Evolutionary conservation across 1,140 invertebrate species (phyloP).

Genomic region (Rhopalosiphum maidis): DNA sequence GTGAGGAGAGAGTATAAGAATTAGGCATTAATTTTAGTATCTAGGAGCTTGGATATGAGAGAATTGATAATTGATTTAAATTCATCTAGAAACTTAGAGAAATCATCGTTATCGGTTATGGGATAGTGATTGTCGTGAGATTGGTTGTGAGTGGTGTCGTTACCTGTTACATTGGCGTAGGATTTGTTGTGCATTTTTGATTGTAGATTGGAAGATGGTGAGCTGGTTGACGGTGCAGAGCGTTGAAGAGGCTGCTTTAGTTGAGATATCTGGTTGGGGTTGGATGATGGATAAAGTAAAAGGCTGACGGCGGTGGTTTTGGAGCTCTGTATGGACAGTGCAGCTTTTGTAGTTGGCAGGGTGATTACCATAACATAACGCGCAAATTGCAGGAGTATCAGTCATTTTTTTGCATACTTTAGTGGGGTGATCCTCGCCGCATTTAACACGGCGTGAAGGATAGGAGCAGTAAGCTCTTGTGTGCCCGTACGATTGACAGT

Average conservation of each 20-base stretch:
- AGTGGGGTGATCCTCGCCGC: not conserved
- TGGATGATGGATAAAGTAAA: not conserved
- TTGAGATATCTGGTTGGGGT: too few relatives aligned
- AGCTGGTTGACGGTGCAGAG: not conserved
- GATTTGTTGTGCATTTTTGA: too few relatives aligned
- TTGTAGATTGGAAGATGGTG: too few relatives aligned
- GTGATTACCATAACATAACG: not conserved
- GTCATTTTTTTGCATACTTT: not conserved
- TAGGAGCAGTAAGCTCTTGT: conserved; percentile 62
- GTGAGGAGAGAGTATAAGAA: too few relatives aligned
- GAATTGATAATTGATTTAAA: too few relatives aligned
- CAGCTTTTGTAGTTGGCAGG: conserved; percentile 54
- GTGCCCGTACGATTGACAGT: conserved; percentile 63
- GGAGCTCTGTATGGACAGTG: conserved; percentile 12
- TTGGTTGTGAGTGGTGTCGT: too few relatives aligned
- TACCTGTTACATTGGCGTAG: too few relatives aligned
- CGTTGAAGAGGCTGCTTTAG: not conserved
- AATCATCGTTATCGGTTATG: too few relatives aligned
- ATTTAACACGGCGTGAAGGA: conserved; percentile 60
- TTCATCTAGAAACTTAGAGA: too few relatives aligned
- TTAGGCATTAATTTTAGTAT: too few relatives aligned
- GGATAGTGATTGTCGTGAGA: too few relatives aligned
- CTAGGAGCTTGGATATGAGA: too few relatives aligned
- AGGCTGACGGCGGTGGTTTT: not conserved
- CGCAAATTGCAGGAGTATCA: not conserved